Base-by-base conservation (phyloP, 2,113 vertebrate genomes). In the Sus scrofa region DNA sequence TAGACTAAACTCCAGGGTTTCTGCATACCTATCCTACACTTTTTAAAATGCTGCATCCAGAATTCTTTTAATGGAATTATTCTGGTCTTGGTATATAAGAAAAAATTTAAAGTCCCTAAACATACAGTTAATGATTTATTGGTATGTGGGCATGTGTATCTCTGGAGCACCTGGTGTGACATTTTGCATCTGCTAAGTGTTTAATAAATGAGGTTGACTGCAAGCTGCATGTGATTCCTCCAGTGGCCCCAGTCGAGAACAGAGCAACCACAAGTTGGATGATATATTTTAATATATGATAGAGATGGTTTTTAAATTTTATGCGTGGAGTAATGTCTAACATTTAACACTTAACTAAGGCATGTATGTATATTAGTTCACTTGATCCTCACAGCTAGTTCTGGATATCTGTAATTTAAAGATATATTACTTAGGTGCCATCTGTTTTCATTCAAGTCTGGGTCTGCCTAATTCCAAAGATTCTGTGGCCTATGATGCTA, bases 31-130 rank as follows among this genome's bases (percentile, higher is more conserved):
- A 54, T 34, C 27, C 34, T 77, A 2, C 65, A 10, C 50, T 92
- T 92, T 96, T 71, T 71, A 18, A 67, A 89, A 65, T 79, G 56
- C 26, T 79, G 6, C 30, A 52, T 89, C 71, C 62, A 18, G 7
- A 44, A 77, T 84, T 63, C 27, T 95, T 89, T 85, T 79, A 94
- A 75, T 70, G 32, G 52, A 67, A 73, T 63, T 92, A 37, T 77
- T 92, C 85, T 95, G 26, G 19, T 65, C 32, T 67, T 88, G 26
- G 34, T 71, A 16, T 34, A 26, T 78, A 60, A 79, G 71, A 75
- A 50, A 84, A 92, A 52, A 71, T 89, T 15, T 58, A 56, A 78
- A 84, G 37, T 89, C 50, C 56, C 84, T 71, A 60, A 85, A 50
- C 50, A 52, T 44, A 27, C 50, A 87, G 11, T 85, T 78, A 85